phyloP scores from a whole-genome alignment of 2,888 invertebrate genomes.

The Plebejus anna region DNA sequence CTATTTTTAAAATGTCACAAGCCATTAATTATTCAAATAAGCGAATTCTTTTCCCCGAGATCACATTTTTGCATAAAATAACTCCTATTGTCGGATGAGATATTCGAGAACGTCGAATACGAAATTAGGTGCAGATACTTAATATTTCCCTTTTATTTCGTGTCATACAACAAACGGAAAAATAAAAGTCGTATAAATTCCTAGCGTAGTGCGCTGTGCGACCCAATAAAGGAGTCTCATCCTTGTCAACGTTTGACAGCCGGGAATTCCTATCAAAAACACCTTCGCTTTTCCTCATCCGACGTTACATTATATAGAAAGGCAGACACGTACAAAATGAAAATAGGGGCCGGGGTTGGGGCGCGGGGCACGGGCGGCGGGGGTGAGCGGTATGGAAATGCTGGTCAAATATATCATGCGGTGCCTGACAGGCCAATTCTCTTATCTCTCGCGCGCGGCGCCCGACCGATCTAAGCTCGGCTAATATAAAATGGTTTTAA shows the following conservation, averaged over 20 bases:
- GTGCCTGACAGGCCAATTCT: slow-evolving; percentile 93
- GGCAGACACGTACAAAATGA: slow-evolving; percentile 79
- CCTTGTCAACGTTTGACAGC: slow-evolving; percentile 55
- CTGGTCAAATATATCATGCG: slow-evolving; percentile 94
- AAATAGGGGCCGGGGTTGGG: slow-evolving; percentile 58
- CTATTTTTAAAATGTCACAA: not conserved
- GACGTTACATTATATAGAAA: slow-evolving; percentile 75
- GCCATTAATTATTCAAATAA: not conserved
- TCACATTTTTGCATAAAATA: not conserved
- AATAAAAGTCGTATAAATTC: slow-evolving; percentile 29
- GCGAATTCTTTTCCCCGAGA: not conserved
- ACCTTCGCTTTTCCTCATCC: slow-evolving; percentile 65
- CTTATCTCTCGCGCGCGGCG: slow-evolving; percentile 85
- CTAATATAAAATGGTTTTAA: slow-evolving; percentile 81
- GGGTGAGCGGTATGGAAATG: slow-evolving; percentile 84
- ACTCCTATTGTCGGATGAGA: slow-evolving; percentile 2
- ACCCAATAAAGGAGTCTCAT: slow-evolving; percentile 42
- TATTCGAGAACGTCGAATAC: slow-evolving; percentile 2
- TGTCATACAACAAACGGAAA: slow-evolving; percentile 18
- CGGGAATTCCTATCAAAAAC: slow-evolving; percentile 40
- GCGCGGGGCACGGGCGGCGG: slow-evolving; percentile 45
- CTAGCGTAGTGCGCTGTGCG: slow-evolving; percentile 34
- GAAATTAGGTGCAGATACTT: slow-evolving; percentile 18
- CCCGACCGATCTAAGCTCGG: slow-evolving; percentile 79
- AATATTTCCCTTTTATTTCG: slow-evolving; percentile 18